These are phyloP conservation scores for Eupithecia subumbrata DNA, from an alignment of 2,888 invertebrate species.

Conservation along the genomic window DNA sequence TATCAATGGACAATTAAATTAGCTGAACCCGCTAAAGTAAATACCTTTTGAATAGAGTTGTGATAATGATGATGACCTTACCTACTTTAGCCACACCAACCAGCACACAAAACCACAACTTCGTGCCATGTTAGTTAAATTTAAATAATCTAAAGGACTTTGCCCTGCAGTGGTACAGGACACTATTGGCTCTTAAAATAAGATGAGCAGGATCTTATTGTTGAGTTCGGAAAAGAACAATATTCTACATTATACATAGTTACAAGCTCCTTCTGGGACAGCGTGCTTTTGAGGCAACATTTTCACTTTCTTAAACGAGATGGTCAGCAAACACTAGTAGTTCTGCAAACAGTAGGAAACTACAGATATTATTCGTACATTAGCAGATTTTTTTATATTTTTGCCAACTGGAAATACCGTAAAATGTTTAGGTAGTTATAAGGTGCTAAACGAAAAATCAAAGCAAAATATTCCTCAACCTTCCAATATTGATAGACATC, in stretches of 20 bases:
- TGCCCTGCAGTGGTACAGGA: neutral
- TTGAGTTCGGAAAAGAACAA: no score
- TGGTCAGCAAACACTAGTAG: neutral
- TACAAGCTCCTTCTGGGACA: neutral
- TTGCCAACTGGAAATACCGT: neutral
- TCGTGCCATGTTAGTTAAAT: neutral
- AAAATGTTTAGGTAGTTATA: neutral
- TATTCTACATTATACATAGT: neutral
- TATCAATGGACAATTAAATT: neutral
- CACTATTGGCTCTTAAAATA: neutral
- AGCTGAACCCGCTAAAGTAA: neutral
- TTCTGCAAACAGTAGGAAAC: neutral
- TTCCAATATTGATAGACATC: constrained; percentile 4
- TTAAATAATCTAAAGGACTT: neutral
- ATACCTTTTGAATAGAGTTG: constrained; percentile 1
- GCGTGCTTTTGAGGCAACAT: neutral
- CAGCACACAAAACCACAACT: neutral
- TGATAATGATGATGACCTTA: neutral
- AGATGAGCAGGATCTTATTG: no score
- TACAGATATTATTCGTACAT: neutral
- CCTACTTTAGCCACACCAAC: neutral
- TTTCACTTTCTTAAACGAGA: neutral
- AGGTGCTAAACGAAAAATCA: neutral
- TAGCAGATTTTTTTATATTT: neutral
- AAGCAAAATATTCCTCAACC: neutral